Evolutionary conservation across 2,113 vertebrate genomes (phyloP), one percentile per base, ranked within the genome.

Genomic region (Tachysurus fulvidraco): DNA sequence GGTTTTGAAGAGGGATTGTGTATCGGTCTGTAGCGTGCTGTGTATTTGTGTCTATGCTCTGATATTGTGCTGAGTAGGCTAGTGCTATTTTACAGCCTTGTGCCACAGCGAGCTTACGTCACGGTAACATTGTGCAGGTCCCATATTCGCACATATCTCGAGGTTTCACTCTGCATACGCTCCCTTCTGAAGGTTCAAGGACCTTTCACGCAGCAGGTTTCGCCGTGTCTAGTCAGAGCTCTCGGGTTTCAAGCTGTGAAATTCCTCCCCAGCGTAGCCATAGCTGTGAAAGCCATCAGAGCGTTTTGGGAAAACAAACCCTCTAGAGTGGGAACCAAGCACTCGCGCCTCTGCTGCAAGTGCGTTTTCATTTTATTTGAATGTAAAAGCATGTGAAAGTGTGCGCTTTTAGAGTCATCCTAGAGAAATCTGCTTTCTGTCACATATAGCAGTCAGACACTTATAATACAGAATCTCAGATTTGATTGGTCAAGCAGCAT

Each of bases 201-300:
- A 83, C 85, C 88, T 82, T 85, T 79, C 77, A 46, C 28, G 30
- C 74, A n/a, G 73, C 50, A 64, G 69, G 81, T 76, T 76, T 85
- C 46, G 30, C 62, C 54, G 6, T 83, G 85, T 86, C 77, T 86
- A 81, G 90, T 94, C 88, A 88, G 90, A 85, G 87, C 76, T 94
- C 94, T 95, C 93, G 44, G 91, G 92, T 95, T 95, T 93, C 93
- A 91, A 91, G 88, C 91, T 89, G 76, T 52, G 91, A 93, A 94
- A 95, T 95, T 94, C 94, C 95, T 95, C 85, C 79, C 87, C 64
- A 89, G 89, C 92, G 91, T 88, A 92, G 92, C 88, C 91, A 93
- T 93, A 95, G 94, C 94, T 95, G 94, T 94, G 93, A 95, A 95
- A 95, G 93, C 92, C 94, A 87, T 94, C 90, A 89, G 81, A 92